phyloP scores from a whole-genome alignment of 2,888 invertebrate genomes.

The Hydriomena furcata region DNA sequence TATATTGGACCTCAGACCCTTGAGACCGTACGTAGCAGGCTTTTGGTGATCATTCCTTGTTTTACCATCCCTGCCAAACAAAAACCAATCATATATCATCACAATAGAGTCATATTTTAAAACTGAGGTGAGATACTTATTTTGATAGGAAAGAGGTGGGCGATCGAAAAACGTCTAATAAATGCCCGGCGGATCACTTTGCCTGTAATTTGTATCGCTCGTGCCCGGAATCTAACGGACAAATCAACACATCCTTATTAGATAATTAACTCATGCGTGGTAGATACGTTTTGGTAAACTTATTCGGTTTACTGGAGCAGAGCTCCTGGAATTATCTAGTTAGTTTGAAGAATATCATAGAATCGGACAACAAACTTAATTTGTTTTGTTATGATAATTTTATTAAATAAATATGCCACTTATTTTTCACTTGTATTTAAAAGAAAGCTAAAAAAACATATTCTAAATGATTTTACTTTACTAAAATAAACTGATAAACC shows the following conservation, averaged over 20 bases:
- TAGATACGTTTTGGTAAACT: conserved; percentile 1
- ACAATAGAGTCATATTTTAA: conserved; percentile 20
- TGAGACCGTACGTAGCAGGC: conserved; percentile 57
- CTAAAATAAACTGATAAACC: too few relatives aligned
- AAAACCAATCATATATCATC: conserved; percentile 28
- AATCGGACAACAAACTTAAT: too few relatives aligned
- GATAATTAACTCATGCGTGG: conserved; percentile 32
- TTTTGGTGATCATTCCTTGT: conserved; percentile 55
- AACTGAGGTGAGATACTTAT: conserved; percentile 41
- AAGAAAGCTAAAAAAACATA: too few relatives aligned
- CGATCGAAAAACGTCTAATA: conserved; percentile 66
- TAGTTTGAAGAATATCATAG: too few relatives aligned
- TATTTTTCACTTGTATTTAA: too few relatives aligned
- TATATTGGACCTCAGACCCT: conserved; percentile 70
- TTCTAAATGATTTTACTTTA: too few relatives aligned
- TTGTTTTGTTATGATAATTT: too few relatives aligned
- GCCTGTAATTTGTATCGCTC: conserved; percentile 70
- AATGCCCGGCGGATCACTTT: conserved; percentile 65
- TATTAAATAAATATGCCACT: too few relatives aligned
- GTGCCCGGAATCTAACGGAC: conserved; percentile 53
- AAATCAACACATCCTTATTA: conserved; percentile 37
- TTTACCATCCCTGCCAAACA: conserved; percentile 30
- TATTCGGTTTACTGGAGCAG: background rate
- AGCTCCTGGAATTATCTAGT: too few relatives aligned
- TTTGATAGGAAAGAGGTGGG: conserved; percentile 62